phyloP scores from a whole-genome alignment of 2,113 vertebrate genomes.

The Pteruthius melanotis region DNA sequence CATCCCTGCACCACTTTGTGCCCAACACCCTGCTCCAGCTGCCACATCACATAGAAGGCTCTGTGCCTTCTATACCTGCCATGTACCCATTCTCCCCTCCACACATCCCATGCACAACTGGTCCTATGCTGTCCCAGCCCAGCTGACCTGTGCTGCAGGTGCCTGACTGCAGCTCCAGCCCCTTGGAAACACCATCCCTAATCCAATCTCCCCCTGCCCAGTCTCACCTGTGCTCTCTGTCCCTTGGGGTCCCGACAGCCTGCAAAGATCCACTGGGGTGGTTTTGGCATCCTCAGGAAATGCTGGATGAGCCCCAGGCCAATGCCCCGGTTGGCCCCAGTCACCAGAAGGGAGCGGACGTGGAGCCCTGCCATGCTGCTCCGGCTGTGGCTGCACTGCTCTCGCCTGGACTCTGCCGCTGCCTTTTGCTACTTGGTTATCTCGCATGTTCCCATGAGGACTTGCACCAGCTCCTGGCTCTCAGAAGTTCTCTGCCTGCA shows the following conservation, averaged over 20 bases:
- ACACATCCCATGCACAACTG: not conserved
- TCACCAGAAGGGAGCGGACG: not conserved
- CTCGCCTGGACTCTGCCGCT: not conserved
- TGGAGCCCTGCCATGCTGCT: not conserved
- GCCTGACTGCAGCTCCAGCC: not conserved
- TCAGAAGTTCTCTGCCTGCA: not conserved
- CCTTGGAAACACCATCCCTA: not conserved
- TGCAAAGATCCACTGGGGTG: constrained; percentile 46
- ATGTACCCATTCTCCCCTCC: not conserved
- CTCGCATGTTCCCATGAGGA: not conserved
- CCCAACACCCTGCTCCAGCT: not conserved
- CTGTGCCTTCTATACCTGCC: not conserved
- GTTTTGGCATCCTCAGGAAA: not conserved
- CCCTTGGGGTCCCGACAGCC: constrained; percentile 43
- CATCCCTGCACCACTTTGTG: not conserved
- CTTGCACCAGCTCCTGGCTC: not conserved
- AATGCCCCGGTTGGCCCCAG: constrained; percentile 50
- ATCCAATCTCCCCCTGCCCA: not conserved
- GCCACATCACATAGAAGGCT: not conserved
- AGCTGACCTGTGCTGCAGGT: not conserved
- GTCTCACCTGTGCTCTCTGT: constrained; percentile 24
- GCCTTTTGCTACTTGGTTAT: not conserved
- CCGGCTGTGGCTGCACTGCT: not conserved
- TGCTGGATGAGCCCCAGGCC: constrained; percentile 42
- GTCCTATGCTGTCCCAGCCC: not conserved